Evolutionary conservation across 2,797 vertebrate species (phyloP).

Genomic region (Girardinus metallicus): DNA sequence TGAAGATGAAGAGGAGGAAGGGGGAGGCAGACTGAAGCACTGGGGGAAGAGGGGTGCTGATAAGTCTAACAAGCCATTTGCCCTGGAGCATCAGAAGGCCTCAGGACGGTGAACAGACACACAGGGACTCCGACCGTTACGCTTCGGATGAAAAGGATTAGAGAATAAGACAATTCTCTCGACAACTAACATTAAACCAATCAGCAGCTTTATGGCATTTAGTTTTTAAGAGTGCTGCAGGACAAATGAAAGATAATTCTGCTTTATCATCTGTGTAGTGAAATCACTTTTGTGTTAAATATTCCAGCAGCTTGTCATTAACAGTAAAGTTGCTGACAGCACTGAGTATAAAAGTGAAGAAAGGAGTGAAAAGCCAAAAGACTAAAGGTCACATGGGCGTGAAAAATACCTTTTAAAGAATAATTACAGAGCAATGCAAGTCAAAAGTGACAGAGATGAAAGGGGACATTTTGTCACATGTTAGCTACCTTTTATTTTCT

Average conservation of each 20-base stretch:
- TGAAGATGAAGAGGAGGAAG: conserved; percentile 23
- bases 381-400: conserved; percentile 17
- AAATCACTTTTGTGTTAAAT: conserved; percentile 18
- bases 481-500: neutral
- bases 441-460: neutral
- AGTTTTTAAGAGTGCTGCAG: conserved; percentile 8
- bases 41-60: conserved; percentile 60
- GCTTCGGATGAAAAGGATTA: conserved; percentile 66
- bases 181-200: conserved; percentile 39
- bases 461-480: neutral
- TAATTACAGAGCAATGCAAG: conserved; percentile 5
- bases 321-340: conserved; percentile 22
- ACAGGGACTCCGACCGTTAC: conserved; percentile 55
- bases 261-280: conserved; percentile 24
- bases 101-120: conserved; percentile 56
- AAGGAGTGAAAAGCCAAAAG: conserved; percentile 11
- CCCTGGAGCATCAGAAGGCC: conserved; percentile 48
- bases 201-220: conserved; percentile 47
- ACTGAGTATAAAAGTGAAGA: conserved; percentile 14
- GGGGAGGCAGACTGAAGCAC: conserved; percentile 26
- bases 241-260: conserved; percentile 8
- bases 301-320: conserved; percentile 37
- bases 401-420: conserved; percentile 9
- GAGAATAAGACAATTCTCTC: conserved; percentile 60
- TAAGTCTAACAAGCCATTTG: conserved; percentile 66